Base-by-base conservation (phyloP, 1,140 invertebrate species). In the Pogonus chalceus region DNA sequence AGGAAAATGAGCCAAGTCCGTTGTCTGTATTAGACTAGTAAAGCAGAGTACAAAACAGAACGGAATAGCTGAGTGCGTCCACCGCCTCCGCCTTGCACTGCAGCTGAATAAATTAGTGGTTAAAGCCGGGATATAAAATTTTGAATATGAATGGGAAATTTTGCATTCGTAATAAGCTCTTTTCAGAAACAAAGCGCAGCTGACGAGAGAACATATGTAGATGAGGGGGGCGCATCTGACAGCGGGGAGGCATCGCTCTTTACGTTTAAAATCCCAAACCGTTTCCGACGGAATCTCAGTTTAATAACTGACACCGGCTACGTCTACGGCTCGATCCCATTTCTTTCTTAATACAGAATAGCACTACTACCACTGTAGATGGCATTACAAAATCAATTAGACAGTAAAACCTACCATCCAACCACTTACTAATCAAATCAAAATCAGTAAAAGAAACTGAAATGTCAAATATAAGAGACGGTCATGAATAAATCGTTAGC, bases 91-190 rank as follows among this genome's bases (percentile, higher is more conserved):
- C n/a, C n/a, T n/a, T n/a, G n/a, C n/a, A n/a, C n/a, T 59, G 46
- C 70, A 72, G 65, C 72, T 72, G 76, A 78, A 79, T 79, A 79
- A 79, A 79, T 79, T 79, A 79, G 76, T 75, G 72, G 65, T 69
- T 75, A 77, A 77, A 77, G 76, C 73, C 69, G 79, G 79, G 81
- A 84, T 85, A 85, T 85, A 85, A 85, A 86, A 85, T 85, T 85
- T 85, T 84, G 83, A 86, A 86, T 86, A 86, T 86, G 84, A 85
- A 85, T 86, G 80, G 82, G 78, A 79, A 82, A 82, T 85, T 86
- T 85, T 84, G 82, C 83, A 86, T 85, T 78, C 75, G 76, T 83
- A 83, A 86, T 85, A 81, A 84, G 81, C 66, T 72, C 70, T 73
- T 72, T 70, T 69, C 63, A 68, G 74, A 79, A 79, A 80, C 77